phyloP scores from a whole-genome alignment of 2,797 vertebrate species.

The Taenioides sp. region DNA sequence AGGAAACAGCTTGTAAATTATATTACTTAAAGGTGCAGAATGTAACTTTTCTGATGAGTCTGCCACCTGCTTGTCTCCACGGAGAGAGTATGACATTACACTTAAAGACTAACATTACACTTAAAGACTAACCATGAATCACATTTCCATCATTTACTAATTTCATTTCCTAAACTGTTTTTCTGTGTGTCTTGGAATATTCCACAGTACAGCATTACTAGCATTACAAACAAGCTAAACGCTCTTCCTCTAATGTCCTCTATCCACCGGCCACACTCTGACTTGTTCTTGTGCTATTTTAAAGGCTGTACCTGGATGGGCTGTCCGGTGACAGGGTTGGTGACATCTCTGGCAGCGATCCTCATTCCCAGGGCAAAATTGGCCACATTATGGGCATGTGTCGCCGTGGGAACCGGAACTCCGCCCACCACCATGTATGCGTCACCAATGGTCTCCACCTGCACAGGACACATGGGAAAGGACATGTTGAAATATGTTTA shows the following conservation, averaged over 20 bases:
- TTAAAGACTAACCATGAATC: no score
- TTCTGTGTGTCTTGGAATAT: no score
- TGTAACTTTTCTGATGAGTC: no score
- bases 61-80: no score
- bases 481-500: neutral
- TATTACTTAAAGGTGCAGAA: no score
- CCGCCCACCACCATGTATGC: slow-evolving; percentile 81
- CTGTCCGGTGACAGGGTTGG: slow-evolving; percentile 69
- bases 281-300: neutral
- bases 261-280: neutral
- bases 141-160: no score
- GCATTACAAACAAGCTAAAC: neutral
- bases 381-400: slow-evolving; percentile 70
- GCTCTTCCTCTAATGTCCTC: neutral
- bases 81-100: no score
- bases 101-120: no score
- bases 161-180: no score
- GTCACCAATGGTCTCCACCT: slow-evolving; percentile 81
- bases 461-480: neutral
- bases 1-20: no score
- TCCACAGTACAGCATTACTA: no score
- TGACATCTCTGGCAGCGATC: slow-evolving; percentile 74
- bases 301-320: slow-evolving; percentile 64
- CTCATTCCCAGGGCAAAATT: slow-evolving; percentile 82
- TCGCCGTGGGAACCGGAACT: slow-evolving; percentile 65